These are phyloP conservation scores for Lycaena phlaeas DNA, from an alignment of 2,888 invertebrate genomes.

Conservation along the genomic window DNA sequence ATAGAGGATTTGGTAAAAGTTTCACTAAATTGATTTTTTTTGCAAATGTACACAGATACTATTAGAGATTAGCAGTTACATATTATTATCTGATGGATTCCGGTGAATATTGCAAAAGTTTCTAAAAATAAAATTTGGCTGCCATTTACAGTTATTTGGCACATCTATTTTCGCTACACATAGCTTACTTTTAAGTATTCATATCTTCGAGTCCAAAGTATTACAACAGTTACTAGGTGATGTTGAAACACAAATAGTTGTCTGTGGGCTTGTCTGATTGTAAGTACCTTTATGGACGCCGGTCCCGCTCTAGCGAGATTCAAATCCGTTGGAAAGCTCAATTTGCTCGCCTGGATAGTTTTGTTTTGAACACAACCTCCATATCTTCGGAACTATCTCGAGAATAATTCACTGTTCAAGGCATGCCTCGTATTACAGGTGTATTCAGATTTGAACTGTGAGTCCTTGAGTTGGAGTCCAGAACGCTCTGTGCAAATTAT, in stretches of 20 bases:
- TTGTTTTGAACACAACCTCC: slow-evolving; percentile 48
- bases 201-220: background rate
- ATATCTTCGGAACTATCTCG: slow-evolving; percentile 59
- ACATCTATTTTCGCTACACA: no score
- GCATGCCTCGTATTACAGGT: slow-evolving; percentile 25
- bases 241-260: slow-evolving; percentile 14
- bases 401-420: slow-evolving; percentile 48
- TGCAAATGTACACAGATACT: no score
- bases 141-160: no score
- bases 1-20: no score
- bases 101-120: no score
- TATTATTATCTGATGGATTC: no score
- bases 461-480: background rate
- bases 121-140: no score
- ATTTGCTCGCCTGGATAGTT: slow-evolving; percentile 58
- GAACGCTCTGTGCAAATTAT: background rate
- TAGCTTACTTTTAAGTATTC: slow-evolving; percentile 1
- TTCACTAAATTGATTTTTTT: no score
- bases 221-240: slow-evolving; percentile 7
- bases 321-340: slow-evolving; percentile 44
- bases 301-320: slow-evolving; percentile 26
- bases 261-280: slow-evolving; percentile 16
- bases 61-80: no score
- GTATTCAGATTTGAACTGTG: slow-evolving; percentile 15
- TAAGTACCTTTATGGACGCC: slow-evolving; percentile 21